These are phyloP conservation scores for Piaya cayana DNA, from an alignment of 2,113 vertebrate species.

Conservation along the genomic window DNA sequence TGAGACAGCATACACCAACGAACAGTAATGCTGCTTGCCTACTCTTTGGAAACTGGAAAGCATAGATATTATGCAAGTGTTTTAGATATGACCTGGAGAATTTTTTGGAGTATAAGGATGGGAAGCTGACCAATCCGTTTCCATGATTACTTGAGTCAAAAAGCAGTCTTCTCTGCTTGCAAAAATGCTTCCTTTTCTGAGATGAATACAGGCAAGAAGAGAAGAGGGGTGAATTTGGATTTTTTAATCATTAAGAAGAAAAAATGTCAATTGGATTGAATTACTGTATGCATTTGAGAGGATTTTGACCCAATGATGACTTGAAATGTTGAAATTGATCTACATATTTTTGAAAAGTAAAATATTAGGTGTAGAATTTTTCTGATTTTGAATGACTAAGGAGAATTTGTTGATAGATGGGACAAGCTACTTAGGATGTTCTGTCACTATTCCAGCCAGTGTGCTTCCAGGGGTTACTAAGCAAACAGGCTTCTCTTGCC, in stretches of 20 bases:
- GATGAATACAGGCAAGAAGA: not conserved
- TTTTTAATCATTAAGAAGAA: not conserved
- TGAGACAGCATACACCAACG: not conserved
- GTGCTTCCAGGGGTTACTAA: not conserved
- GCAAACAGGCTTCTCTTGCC: not conserved
- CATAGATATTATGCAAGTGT: not conserved
- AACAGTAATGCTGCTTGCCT: not conserved
- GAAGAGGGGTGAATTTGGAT: not conserved
- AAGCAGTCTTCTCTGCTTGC: not conserved
- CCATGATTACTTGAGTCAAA: not conserved
- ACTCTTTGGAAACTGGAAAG: not conserved
- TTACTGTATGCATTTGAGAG: not conserved
- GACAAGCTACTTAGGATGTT: not conserved
- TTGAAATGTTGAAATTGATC: not conserved
- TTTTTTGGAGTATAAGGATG: not conserved
- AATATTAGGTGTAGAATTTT: not conserved
- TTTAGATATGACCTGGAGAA: not conserved
- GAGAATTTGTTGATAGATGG: not conserved
- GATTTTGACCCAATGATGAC: not conserved
- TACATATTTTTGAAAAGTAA: accelerated
- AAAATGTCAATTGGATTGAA: not conserved
- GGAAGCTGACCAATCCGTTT: not conserved
- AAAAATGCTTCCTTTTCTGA: not conserved
- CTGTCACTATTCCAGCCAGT: too few relatives aligned
- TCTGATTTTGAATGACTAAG: not conserved